Conservation (phyloP, 2,888 invertebrate species). For the Anarsia innoxiella region DNA sequence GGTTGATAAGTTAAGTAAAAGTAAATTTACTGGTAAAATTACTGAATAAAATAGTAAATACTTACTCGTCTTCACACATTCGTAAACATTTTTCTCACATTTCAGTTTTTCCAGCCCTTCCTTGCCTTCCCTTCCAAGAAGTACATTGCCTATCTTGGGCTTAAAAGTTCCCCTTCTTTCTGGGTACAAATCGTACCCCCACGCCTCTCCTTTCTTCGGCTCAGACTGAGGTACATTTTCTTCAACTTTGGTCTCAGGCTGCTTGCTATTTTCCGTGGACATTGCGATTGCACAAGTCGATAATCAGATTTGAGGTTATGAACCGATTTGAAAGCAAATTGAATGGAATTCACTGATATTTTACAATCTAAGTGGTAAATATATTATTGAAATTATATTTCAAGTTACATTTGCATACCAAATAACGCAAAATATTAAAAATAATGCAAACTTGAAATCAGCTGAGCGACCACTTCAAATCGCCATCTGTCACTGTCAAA, state of each 20-base stretch:
- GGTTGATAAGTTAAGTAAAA: background rate
- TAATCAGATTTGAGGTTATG: conserved; percentile 3
- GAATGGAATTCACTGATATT: background rate
- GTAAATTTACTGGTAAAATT: background rate
- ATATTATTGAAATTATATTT: too few species aligned
- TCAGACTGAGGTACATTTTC: conserved; percentile 10
- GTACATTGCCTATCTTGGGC: conserved; percentile 67
- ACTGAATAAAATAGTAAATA: conserved; percentile 16
- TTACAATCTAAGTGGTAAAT: background rate
- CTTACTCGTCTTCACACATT: conserved; percentile 83
- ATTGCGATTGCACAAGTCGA: conserved; percentile 21
- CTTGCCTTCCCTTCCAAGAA: conserved; percentile 80
- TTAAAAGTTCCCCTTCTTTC: conserved; percentile 81
- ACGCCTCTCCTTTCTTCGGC: conserved; percentile 50
- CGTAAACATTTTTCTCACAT: conserved; percentile 87
- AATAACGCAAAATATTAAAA: too few species aligned
- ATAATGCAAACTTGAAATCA: too few species aligned
- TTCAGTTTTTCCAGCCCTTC: conserved; percentile 82
- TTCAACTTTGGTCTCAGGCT: conserved; percentile 5
- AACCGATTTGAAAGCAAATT: background rate
- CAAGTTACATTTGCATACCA: too few species aligned
- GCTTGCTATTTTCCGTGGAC: conserved; percentile 25
- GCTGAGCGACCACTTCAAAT: too few species aligned
- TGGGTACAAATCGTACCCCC: conserved; percentile 90
- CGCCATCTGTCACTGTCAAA: too few species aligned